A percentile compares a stretch with the other conserved stretches of the same genome.
Conservation (phyloP, 2,797 vertebrate genomes). For the Syngnathus acus region DNA sequence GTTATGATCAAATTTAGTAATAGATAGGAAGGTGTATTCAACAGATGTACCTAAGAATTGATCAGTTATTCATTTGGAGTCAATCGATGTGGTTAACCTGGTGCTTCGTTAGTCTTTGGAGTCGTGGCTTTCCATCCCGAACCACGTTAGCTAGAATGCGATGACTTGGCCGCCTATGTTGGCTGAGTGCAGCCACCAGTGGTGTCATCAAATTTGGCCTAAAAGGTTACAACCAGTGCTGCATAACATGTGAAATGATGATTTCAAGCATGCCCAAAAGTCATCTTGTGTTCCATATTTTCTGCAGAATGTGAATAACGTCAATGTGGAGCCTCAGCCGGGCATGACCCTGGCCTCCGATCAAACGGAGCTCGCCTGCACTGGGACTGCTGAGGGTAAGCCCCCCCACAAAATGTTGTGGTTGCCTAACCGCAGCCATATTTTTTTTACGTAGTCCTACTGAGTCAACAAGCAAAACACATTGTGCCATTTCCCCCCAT, state of each 20-base stretch:
- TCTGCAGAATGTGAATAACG: slow-evolving; percentile 64
- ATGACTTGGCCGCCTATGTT: background rate
- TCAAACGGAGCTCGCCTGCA: slow-evolving; percentile 31
- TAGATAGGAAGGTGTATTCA: background rate
- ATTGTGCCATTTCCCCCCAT: background rate
- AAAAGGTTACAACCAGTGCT: background rate
- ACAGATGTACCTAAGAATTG: background rate
- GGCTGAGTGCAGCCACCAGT: background rate
- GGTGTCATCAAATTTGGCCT: background rate
- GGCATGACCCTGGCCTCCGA: slow-evolving; percentile 47
- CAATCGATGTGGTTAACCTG: background rate
- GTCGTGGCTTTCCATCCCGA: no score
- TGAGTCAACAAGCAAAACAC: background rate
- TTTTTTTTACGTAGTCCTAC: background rate
- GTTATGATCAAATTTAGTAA: no score
- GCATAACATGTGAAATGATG: background rate
- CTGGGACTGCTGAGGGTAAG: slow-evolving; percentile 53
- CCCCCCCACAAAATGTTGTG: background rate
- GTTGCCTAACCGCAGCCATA: no score
- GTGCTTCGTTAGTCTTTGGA: background rate
- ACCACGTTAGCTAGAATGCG: background rate
- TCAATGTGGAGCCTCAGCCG: slow-evolving; percentile 52
- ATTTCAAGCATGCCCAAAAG: background rate
- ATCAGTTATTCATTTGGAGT: no score
- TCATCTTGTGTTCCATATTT: background rate